Evolutionary conservation across 2,113 vertebrate genomes (phyloP).

Genomic region (Cephalopholis sonnerati): DNA sequence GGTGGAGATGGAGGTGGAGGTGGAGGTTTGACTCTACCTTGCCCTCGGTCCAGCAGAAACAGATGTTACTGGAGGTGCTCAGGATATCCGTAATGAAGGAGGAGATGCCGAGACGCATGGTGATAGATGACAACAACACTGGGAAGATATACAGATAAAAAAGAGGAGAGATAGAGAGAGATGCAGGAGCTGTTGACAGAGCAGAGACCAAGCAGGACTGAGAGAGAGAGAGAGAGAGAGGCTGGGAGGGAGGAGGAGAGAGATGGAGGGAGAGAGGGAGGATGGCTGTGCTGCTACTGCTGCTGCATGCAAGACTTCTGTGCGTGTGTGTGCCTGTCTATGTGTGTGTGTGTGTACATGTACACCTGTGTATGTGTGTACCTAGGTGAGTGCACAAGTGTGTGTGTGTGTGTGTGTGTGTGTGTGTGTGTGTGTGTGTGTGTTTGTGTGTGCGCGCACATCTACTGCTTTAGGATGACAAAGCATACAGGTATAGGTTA

Average conservation of each 20-base stretch:
- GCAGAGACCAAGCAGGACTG: conserved; percentile 51
- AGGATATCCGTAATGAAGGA: conserved; percentile 85
- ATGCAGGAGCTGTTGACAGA: conserved; percentile 62
- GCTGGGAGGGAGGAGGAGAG: background rate
- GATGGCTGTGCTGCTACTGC: conserved; percentile 62
- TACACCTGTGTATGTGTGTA: conserved; percentile 2
- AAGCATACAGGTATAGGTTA: conserved; percentile 34
- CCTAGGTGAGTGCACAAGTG: conserved; percentile 14
- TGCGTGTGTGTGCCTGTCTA: conserved; percentile 29
- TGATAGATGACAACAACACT: conserved; percentile 53
- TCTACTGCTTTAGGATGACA: conserved; percentile 23
- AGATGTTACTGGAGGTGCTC: conserved; percentile 83
- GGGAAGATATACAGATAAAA: conserved; percentile 35
- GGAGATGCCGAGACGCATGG: conserved; percentile 84
- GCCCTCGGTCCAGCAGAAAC: conserved; percentile 84
- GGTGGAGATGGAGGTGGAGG: background rate
- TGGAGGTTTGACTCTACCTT: conserved; percentile 76
- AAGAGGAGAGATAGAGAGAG: conserved; percentile 46
- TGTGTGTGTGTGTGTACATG: conserved; percentile 10
- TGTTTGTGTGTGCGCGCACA: background rate
- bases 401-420: conserved; percentile 27
- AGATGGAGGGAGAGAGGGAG: conserved; percentile 6
- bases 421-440: background rate
- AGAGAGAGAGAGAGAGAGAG: conserved; percentile 17
- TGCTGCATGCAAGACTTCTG: conserved; percentile 64